A percentile compares a stretch with the other conserved stretches of the same genome.
Conservation (phyloP, 2,888 invertebrate species). For the Apodemia zela region DNA sequence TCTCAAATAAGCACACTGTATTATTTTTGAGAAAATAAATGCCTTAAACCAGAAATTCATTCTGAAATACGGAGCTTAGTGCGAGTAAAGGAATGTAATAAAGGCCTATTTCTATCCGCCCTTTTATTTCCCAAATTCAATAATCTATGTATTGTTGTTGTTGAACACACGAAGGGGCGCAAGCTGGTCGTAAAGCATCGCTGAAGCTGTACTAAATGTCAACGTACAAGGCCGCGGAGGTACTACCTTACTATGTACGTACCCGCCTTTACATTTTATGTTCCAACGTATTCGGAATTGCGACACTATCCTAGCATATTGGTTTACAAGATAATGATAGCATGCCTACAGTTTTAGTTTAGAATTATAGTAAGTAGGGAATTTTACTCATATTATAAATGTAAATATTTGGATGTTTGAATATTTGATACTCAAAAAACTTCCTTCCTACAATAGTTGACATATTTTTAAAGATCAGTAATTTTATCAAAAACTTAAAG, state of each 20-base stretch:
- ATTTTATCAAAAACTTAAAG: too few relatives aligned
- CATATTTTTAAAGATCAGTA: too few relatives aligned
- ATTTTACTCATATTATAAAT: not conserved
- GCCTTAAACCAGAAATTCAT: not conserved
- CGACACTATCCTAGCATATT: slow-evolving; percentile 2
- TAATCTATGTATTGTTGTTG: slow-evolving; percentile 37
- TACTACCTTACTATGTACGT: slow-evolving; percentile 14
- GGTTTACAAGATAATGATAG: slow-evolving; percentile 2
- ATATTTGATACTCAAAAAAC: too few relatives aligned
- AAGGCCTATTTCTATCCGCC: slow-evolving; percentile 3
- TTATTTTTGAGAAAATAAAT: not conserved
- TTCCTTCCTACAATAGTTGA: too few relatives aligned
- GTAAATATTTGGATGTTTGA: too few relatives aligned
- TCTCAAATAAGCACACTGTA: not conserved
- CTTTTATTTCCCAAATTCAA: slow-evolving; percentile 37
- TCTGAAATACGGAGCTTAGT: not conserved
- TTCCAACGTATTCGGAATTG: slow-evolving; percentile 2
- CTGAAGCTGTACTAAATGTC: slow-evolving; percentile 60
- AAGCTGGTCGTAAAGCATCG: slow-evolving; percentile 52
- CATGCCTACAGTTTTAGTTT: not conserved
- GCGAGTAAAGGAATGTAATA: slow-evolving; percentile 5
- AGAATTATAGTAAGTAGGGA: not conserved
- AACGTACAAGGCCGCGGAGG: slow-evolving; percentile 47
- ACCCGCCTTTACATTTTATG: slow-evolving; percentile 20
- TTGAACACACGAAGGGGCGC: slow-evolving; percentile 33